Evolutionary conservation across 2,888 invertebrate species (phyloP), one percentile per base, ranked within the genome.

Genomic region (Ornithoptera priamus): DNA sequence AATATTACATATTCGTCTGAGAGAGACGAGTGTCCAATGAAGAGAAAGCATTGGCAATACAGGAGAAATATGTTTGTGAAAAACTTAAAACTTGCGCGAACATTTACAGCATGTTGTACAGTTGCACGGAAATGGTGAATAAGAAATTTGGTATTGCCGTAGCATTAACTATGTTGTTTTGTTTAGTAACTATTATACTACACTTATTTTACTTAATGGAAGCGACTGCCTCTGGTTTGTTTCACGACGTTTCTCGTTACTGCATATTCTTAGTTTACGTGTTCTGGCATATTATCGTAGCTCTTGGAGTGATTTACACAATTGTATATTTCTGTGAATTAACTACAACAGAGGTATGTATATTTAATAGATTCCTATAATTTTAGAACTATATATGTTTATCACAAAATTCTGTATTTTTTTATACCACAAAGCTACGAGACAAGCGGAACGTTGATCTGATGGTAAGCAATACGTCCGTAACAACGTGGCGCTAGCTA

Each of bases 181-280:
- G 77, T 59, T 72, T 85, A 0, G 72, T 79, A 17, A 77, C 78
- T 18, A 80, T 86, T 12, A 78, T 86, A 39, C 70, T 89, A 59
- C 84, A 88, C 68, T 76, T 85, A 71, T 89, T 87, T 73, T 89
- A 89, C 72, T 85, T 90, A 56, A 87, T 90, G 89, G 90, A 89
- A 72, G 90, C 88, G 6, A 88, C 87, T 0, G 87, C 88, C 0
- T 79, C 83, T 0, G 85, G 88, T 0, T 75, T 89, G 65, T 87
- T 86, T 50, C 82, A 83, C 12, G 85, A 89, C 63, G 61, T 80
- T 15, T 73, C 76, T 6, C 81, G 76, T 74, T 90, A 86, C 66
- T 68, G 81, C 0, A 75, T 81, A 46, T 88, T 89, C 62, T 66
- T 86, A 22, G 74, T 85, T 59, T 88, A 85, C 69, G 80, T 84